phyloP scores from a whole-genome alignment of 2,888 invertebrate genomes.

The Petrolisthes manimaculis region DNA sequence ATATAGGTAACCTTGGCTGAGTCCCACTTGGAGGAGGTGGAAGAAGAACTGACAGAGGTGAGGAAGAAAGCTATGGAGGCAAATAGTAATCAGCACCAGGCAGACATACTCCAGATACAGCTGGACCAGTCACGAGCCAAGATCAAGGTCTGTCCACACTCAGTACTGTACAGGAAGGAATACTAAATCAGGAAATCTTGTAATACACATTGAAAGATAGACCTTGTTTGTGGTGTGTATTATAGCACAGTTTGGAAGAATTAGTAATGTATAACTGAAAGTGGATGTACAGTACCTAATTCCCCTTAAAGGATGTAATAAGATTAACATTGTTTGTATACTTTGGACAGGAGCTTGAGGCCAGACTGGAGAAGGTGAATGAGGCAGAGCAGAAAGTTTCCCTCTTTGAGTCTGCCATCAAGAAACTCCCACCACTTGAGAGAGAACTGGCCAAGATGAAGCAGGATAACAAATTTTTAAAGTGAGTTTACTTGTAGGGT shows the following conservation, averaged over 20 bases:
- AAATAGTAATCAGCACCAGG: not conserved
- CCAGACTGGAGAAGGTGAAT: constrained; percentile 13
- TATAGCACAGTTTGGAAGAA: too few species aligned
- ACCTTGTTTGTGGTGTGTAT: too few species aligned
- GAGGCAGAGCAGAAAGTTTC: constrained; percentile 26
- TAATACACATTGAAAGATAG: too few species aligned
- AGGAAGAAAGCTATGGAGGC: constrained; percentile 16
- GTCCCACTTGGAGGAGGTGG: constrained; percentile 20
- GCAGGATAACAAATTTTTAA: constrained; percentile 51
- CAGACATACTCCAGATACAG: constrained; percentile 23
- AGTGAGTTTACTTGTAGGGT: constrained; percentile 8
- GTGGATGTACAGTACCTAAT: too few species aligned
- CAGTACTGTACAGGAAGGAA: too few species aligned
- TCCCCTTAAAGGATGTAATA: too few species aligned
- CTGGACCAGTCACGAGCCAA: constrained; percentile 27
- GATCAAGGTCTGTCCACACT: constrained; percentile 11
- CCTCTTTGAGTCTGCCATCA: constrained; percentile 35
- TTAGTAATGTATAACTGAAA: too few species aligned
- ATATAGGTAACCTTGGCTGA: constrained; percentile 16
- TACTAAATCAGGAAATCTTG: too few species aligned
- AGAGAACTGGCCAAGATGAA: constrained; percentile 40
- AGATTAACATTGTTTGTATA: too few species aligned
- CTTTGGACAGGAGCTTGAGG: constrained; percentile 41
- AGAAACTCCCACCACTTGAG: constrained; percentile 44
- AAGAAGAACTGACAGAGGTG: not conserved